Evolutionary conservation across 2,888 invertebrate genomes (phyloP).

Genomic region (Idaea dimidiata): DNA sequence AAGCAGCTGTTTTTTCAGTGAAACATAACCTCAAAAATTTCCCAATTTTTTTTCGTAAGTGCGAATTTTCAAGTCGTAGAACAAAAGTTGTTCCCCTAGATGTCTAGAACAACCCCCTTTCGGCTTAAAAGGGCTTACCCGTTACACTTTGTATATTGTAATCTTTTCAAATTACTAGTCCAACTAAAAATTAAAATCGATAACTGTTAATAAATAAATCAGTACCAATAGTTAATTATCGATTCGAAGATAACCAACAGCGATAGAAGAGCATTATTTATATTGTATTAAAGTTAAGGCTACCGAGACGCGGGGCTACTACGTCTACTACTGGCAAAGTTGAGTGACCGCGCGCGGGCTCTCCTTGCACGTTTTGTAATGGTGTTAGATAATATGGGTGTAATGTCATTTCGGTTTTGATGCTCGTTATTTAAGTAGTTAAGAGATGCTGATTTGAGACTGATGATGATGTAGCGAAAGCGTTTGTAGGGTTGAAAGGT

Average conservation of each 20-base stretch:
- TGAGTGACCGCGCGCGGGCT: constrained; percentile 53
- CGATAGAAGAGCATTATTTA: constrained; percentile 50
- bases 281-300: constrained; percentile 58
- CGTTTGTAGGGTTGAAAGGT: too few relatives aligned
- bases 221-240: constrained; percentile 29
- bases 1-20: too few relatives aligned
- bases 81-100: too few relatives aligned
- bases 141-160: too few relatives aligned
- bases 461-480: background rate
- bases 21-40: too few relatives aligned
- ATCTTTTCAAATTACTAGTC: too few relatives aligned
- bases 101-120: too few relatives aligned
- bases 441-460: background rate
- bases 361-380: constrained; percentile 34
- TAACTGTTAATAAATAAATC: constrained; percentile 14
- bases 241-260: constrained; percentile 29
- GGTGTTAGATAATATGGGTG: background rate
- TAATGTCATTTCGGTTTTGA: constrained; percentile 9
- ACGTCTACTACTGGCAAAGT: constrained; percentile 36
- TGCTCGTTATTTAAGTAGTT: constrained; percentile 7
- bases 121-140: too few relatives aligned
- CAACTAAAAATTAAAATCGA: constrained; percentile 8
- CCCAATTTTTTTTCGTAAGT: too few relatives aligned
- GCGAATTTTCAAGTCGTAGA: too few relatives aligned
- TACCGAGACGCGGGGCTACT: constrained; percentile 38